phyloP scores from a whole-genome alignment of 2,888 invertebrate genomes.

The Athetis lepigone region DNA sequence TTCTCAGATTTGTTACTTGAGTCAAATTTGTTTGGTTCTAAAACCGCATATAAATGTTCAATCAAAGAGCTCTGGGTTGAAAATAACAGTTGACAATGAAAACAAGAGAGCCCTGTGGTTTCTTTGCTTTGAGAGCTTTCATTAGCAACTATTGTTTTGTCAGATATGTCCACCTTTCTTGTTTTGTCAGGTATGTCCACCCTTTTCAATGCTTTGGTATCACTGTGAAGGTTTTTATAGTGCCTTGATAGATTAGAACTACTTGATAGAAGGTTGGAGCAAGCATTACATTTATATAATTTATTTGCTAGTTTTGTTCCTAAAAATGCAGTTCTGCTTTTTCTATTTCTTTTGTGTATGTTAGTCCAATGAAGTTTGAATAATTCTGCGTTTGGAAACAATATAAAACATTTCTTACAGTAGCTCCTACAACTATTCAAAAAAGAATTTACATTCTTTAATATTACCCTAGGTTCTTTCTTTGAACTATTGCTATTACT shows the following conservation, averaged over 20 bases:
- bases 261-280: slow-evolving; percentile 57
- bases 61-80: slow-evolving; percentile 72
- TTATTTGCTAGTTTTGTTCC: slow-evolving; percentile 26
- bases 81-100: slow-evolving; percentile 78
- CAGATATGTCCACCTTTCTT: background rate
- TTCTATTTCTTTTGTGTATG: slow-evolving; percentile 25
- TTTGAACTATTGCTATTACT: background rate
- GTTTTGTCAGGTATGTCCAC: slow-evolving; percentile 7
- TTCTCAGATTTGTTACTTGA: slow-evolving; percentile 2
- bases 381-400: slow-evolving; percentile 70
- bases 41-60: slow-evolving; percentile 79
- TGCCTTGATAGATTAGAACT: slow-evolving; percentile 65
- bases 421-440: slow-evolving; percentile 73
- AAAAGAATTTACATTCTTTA: slow-evolving; percentile 71
- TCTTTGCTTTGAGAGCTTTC: slow-evolving; percentile 25
- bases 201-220: slow-evolving; percentile 8
- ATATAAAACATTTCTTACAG: slow-evolving; percentile 76
- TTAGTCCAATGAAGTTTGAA: slow-evolving; percentile 26
- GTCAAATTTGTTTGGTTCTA: slow-evolving; percentile 65
- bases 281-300: slow-evolving; percentile 64
- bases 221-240: slow-evolving; percentile 59
- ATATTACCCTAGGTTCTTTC: slow-evolving; percentile 63
- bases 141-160: slow-evolving; percentile 21
- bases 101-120: slow-evolving; percentile 65
- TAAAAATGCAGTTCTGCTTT: background rate